Conservation (phyloP, 35 echinoderm and acorn worm genomes). For the Lytechinus variegatus region DNA sequence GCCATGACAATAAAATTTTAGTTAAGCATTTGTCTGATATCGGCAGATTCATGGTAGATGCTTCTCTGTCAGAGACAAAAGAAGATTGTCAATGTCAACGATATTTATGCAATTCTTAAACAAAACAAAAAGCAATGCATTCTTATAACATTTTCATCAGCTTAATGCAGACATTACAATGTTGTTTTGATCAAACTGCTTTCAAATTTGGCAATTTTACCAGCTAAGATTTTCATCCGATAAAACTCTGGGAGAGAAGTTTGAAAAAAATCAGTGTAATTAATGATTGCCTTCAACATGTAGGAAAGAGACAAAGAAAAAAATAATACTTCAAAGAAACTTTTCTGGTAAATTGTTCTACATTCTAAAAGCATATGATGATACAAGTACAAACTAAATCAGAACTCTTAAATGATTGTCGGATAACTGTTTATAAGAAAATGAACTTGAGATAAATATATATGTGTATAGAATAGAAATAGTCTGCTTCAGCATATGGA, state of each 20-base stretch:
- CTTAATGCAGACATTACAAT: not conserved
- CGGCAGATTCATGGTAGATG: not conserved
- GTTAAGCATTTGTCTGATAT: not conserved
- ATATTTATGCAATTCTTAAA: not conserved
- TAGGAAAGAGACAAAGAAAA: not conserved
- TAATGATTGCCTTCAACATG: not conserved
- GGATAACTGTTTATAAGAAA: not conserved
- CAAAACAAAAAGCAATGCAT: not conserved
- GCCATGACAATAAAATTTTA: slow-evolving; percentile 15
- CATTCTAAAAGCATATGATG: not conserved
- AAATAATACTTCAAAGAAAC: not conserved
- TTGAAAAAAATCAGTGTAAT: not conserved
- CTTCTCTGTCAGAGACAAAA: not conserved
- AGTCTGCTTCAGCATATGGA: too few relatives aligned
- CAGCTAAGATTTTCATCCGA: not conserved
- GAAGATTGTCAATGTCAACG: not conserved
- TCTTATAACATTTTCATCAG: not conserved
- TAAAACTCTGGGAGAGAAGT: not conserved
- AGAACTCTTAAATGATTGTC: not conserved
- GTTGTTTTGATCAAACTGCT: not conserved
- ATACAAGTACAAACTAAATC: not conserved
- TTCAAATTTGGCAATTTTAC: not conserved
- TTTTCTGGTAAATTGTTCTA: not conserved
- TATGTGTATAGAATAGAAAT: too few relatives aligned
- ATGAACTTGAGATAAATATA: not conserved